Percentiles rank a stretch among this genome's conserved stretches.
Conservation (phyloP, 2,113 vertebrate species). For the Saguinus imperator region DNA sequence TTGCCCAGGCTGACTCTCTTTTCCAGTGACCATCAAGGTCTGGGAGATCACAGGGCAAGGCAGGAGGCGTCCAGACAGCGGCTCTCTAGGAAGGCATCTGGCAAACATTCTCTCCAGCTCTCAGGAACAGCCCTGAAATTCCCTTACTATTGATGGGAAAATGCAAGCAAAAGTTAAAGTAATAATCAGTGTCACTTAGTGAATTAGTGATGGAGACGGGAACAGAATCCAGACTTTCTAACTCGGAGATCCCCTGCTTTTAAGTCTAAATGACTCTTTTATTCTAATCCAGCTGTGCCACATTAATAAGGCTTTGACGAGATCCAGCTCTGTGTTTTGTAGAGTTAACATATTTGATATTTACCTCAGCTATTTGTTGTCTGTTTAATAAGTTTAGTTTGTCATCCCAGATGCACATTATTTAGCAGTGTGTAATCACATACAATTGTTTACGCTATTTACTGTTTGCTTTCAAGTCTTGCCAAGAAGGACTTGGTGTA, state of each 20-base stretch:
- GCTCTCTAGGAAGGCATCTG: constrained; percentile 59
- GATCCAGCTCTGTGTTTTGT: constrained; percentile 61
- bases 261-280: constrained; percentile 72
- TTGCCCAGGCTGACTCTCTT: background rate
- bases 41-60: background rate
- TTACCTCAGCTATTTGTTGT: constrained; percentile 77
- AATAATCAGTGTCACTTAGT: constrained; percentile 74
- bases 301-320: constrained; percentile 72
- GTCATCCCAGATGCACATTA: constrained; percentile 74
- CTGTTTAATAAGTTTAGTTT: constrained; percentile 77
- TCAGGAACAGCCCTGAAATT: constrained; percentile 53
- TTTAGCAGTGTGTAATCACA: constrained; percentile 72
- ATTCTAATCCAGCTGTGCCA: constrained; percentile 71
- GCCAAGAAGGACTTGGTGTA: constrained; percentile 72
- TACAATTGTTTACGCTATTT: constrained; percentile 75
- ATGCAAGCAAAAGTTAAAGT: constrained; percentile 74
- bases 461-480: constrained; percentile 72
- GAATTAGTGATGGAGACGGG: constrained; percentile 75
- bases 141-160: constrained; percentile 65
- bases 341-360: constrained; percentile 73
- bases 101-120: constrained; percentile 39
- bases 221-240: constrained; percentile 76
- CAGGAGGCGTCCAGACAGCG: background rate
- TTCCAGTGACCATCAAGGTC: background rate
- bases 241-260: constrained; percentile 60